These are phyloP conservation scores for Pollimyrus isidori DNA, from an alignment of 2,113 vertebrate species.

Conservation along the genomic window DNA sequence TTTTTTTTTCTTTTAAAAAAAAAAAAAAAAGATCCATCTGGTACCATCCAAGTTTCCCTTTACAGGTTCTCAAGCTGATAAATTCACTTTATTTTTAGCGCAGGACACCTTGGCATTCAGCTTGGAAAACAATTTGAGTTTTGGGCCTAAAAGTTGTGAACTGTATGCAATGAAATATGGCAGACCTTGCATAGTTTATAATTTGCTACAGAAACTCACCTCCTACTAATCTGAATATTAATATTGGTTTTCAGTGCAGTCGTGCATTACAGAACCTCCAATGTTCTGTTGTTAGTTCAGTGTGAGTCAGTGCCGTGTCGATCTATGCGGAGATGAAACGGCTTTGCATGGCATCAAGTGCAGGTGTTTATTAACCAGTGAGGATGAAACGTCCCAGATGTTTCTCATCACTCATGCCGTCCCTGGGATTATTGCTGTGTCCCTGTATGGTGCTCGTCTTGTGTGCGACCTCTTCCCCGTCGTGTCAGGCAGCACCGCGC, in stretches of 20 bases:
- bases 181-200: background rate
- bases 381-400: background rate
- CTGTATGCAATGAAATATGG: background rate
- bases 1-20: too few relatives aligned
- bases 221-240: background rate
- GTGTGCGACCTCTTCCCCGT: background rate
- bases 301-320: background rate
- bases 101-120: background rate
- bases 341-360: background rate
- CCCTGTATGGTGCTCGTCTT: background rate
- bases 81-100: background rate
- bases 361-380: background rate
- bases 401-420: background rate
- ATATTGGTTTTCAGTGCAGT: background rate
- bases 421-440: background rate
- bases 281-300: background rate
- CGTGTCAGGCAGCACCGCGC: background rate
- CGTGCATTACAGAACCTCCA: background rate
- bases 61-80: background rate
- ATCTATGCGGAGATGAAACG: background rate
- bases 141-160: background rate
- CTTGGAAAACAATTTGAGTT: background rate
- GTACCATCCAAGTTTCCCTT: background rate
- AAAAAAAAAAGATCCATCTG: background rate
- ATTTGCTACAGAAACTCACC: background rate